Base-by-base conservation (phyloP, 2,113 vertebrate species). In the Morone chrysops region DNA sequence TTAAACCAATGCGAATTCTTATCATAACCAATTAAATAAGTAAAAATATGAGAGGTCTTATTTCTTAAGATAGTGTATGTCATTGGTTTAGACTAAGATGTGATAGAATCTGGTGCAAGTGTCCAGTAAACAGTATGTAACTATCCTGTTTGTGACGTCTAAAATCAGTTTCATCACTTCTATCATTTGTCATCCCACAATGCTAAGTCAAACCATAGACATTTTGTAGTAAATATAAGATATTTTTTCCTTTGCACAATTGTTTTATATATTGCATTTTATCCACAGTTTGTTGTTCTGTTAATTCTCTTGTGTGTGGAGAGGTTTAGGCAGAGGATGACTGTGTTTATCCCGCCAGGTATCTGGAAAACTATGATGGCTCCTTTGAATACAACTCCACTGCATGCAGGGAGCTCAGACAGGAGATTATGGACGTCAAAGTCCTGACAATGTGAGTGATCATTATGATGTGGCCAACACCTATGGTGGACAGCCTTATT, bases 361-460 rank as follows among this genome's bases (percentile, higher is more conserved):
- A 97, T 94, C 96, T 99, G 91, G 97, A 98, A 80, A 97, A 95
- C 92, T 97, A 97, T 70, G 96, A 98, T 71, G 97, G 97, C 5
- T 94, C 96, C 70, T 96, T 97, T 86, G 96, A 97, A 20, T 99
- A 95, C 94, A 99, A 99, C 94, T 99, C 98, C 62, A 97, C 97
- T 0, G 95, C 97, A 95, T 99, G 98, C 92, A 94, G 96, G 95
- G 97, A 98, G 85, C 94, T 99, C 86, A 96, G 98, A 41, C 96
- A 98, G 79, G 97, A 98, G 84, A 98, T 99, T 89, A 96, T 96
- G 84, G 96, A 97, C 2, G 96, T 99, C 94, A 99, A 99, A 90
- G 96, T 98, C 86, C 94, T 99, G 81, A 97, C 98, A 66, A 99
- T 99, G 98, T 99, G 95, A 99, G 98, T 99, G 86, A 72, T 70